Base-by-base conservation (phyloP, 1,140 invertebrate species). In the Drosophila sulfurigaster region DNA sequence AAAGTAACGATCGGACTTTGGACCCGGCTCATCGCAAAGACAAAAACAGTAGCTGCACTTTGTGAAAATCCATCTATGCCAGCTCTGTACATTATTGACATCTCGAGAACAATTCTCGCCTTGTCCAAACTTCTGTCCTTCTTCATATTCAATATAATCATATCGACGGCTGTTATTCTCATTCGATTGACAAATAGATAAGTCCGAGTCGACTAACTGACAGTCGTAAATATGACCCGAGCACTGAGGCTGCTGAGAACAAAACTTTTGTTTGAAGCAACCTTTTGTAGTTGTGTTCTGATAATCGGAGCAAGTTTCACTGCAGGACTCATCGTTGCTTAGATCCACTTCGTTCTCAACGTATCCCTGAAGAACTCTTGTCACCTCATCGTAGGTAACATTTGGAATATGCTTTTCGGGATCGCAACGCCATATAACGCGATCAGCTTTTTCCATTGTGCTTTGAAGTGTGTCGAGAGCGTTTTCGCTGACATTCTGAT, bases 271-370 rank as follows among this genome's bases (percentile, higher is more conserved):
- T 7, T 48, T 1, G 46, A 16, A 48, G 7, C 46, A 48, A 20
- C 46, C 15, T 4, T 2, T 48, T 1, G 2, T 20, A 3, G 6
- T 8, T 4, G 46, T 20, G 8, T 6, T 8, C 2, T 20, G 7
- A 15, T 16, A 48, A 6, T 20, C 7, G 13, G 6, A 6, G 10
- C 46, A 48, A 16, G 46, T 16, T 6, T 8, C 1, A 6, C 5
- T 16, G 5, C 46, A 48, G 6, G 46, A 48, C 16, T 13, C 46
- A 8, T 3, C 3, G 15, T 13, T 48, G 13, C 20, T 15, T 13
- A 48, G n/a, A 10, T 48, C 46, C 16, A 48, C 46, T 48, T 48
- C 46, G 46, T 48, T 48, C 46, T 48, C 46, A 5, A 48, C 46
- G 16, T 20, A 48, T n/a, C 46, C 46, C 8, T 20, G 20, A 20